phyloP scores from a whole-genome alignment of 92 coral and sea anemone species.

The Zoanthus sansibaricus region DNA sequence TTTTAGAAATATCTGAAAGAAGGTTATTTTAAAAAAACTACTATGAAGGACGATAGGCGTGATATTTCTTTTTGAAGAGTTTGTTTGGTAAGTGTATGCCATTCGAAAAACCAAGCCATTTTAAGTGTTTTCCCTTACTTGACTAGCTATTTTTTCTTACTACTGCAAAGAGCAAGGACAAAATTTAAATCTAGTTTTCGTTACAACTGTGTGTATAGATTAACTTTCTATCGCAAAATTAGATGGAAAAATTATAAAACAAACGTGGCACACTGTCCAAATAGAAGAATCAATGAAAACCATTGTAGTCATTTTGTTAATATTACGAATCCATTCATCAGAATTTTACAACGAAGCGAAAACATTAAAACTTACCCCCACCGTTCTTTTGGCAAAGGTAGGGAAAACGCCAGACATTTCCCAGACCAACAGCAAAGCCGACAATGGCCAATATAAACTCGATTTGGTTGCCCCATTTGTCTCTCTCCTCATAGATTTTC shows the following conservation, averaged over 20 bases:
- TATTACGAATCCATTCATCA: background rate
- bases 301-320: background rate
- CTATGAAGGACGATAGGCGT: background rate
- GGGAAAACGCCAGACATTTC: conserved; percentile 49
- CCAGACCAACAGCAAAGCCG: conserved; percentile 38
- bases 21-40: background rate
- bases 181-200: too few relatives aligned
- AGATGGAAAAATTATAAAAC: background rate
- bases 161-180: too few relatives aligned
- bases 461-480: conserved; percentile 44
- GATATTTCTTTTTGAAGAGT: background rate
- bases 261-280: background rate
- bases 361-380: conserved; percentile 16
- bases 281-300: conserved; percentile 37
- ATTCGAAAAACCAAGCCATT: background rate
- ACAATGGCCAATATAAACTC: conserved; percentile 43
- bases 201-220: background rate
- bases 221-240: background rate
- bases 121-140: too few relatives aligned
- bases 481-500: conserved; percentile 41
- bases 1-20: background rate
- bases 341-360: background rate
- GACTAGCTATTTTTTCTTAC: too few relatives aligned
- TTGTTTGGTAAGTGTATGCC: background rate
- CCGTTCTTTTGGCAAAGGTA: conserved; percentile 49